These are phyloP conservation scores for Haliclona indistincta DNA, from an alignment of 37 sponge, comb jelly and placozoan species.

Conservation along the genomic window DNA sequence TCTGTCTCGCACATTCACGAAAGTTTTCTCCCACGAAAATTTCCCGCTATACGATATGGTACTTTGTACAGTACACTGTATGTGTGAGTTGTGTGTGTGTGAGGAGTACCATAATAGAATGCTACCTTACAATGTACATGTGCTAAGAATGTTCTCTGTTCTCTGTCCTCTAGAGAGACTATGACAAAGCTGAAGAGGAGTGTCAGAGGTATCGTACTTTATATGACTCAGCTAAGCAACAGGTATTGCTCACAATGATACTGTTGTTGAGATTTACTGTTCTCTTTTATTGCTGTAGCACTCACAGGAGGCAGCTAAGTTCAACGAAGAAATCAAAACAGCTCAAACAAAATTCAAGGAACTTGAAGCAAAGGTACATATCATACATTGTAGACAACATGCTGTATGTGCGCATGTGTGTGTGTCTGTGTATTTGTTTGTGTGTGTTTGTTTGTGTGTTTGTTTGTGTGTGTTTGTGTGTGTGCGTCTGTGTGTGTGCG, in stretches of 20 bases:
- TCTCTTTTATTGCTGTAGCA: constrained; percentile 15
- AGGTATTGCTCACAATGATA: constrained; percentile 11
- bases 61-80: background rate
- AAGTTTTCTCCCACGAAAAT: too few relatives aligned
- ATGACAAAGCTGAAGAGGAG: constrained; percentile 73
- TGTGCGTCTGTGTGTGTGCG: too few relatives aligned
- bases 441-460: too few relatives aligned
- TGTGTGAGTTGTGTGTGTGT: background rate
- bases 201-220: constrained; percentile 55
- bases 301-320: constrained; percentile 36
- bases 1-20: background rate
- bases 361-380: constrained; percentile 8
- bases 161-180: constrained; percentile 54
- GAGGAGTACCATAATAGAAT: too few relatives aligned
- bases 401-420: too few relatives aligned
- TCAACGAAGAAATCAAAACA: constrained; percentile 40
- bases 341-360: constrained; percentile 27
- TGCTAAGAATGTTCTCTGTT: too few relatives aligned
- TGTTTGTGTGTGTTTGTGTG: too few relatives aligned
- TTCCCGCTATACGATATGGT: background rate
- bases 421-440: too few relatives aligned
- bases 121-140: too few relatives aligned
- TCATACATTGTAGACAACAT: too few relatives aligned
- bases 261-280: background rate
- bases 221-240: constrained; percentile 44